These are phyloP conservation scores for Paracentrotus lividus DNA, from an alignment of 53 echinoderm and acorn worm species.

Conservation along the genomic window DNA sequence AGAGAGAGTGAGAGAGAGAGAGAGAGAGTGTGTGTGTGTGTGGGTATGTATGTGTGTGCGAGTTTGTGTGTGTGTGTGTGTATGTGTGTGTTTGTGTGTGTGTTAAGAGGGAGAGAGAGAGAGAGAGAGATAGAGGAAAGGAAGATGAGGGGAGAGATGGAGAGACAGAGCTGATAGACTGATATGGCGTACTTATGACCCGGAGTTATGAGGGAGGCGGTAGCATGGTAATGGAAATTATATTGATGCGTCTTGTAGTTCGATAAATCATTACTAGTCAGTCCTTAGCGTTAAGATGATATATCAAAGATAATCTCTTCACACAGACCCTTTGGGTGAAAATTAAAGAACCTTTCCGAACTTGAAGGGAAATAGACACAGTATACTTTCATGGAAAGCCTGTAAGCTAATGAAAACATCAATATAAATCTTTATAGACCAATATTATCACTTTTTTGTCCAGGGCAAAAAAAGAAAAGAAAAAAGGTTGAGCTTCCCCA, in stretches of 20 bases:
- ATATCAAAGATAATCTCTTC: constrained; percentile 11
- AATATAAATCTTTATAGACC: too few species aligned
- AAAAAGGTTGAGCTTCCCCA: too few species aligned
- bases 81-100: background rate
- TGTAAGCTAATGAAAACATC: too few species aligned
- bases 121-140: background rate
- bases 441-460: too few species aligned
- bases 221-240: constrained; percentile 44
- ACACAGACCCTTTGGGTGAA: constrained; percentile 27
- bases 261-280: constrained; percentile 44
- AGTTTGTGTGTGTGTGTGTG: background rate
- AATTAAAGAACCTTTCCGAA: background rate
- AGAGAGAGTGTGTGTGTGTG: background rate
- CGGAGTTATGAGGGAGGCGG: constrained; percentile 16
- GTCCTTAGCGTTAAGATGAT: constrained; percentile 44
- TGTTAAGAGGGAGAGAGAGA: background rate
- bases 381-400: too few species aligned
- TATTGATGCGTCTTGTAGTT: constrained; percentile 59
- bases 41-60: background rate
- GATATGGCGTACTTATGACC: constrained; percentile 26
- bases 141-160: background rate
- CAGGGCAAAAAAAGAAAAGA: too few species aligned
- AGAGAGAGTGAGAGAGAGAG: background rate
- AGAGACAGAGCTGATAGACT: background rate
- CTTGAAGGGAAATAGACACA: too few species aligned